Evolutionary conservation across 2,888 invertebrate species (phyloP).

Genomic region (Limnephilus rhombicus): DNA sequence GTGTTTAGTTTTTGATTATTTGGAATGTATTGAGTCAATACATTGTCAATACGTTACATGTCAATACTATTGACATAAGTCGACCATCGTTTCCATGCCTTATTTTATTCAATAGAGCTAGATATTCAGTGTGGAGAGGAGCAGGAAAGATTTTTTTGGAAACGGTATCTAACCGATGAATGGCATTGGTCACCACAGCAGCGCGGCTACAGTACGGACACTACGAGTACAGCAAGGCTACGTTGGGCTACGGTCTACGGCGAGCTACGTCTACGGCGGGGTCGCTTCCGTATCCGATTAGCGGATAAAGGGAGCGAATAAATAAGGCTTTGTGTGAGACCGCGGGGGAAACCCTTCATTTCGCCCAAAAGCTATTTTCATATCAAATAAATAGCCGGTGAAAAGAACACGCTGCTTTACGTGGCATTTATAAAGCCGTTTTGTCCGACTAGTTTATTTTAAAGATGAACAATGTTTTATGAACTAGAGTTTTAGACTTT

Average conservation of each 20-base stretch:
- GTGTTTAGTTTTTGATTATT: too few relatives aligned
- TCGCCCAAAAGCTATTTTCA: slow-evolving; percentile 16
- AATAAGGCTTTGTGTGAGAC: slow-evolving; percentile 24
- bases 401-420: neutral
- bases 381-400: neutral
- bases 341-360: slow-evolving; percentile 16
- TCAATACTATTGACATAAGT: too few relatives aligned
- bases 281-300: slow-evolving; percentile 42
- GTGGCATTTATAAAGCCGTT: neutral
- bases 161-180: neutral
- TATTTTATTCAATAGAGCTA: neutral
- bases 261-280: slow-evolving; percentile 5
- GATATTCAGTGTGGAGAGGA: neutral
- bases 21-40: too few relatives aligned
- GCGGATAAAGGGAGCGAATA: slow-evolving; percentile 44
- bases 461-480: neutral
- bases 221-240: neutral
- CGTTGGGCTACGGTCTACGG: neutral
- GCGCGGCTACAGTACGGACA: neutral
- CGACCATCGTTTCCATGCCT: neutral
- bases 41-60: too few relatives aligned
- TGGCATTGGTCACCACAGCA: neutral
- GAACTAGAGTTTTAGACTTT: neutral
- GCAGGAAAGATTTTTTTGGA: neutral
- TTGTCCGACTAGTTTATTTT: neutral